Conservation (phyloP, 1,140 invertebrate species). For the Limonius californicus region DNA sequence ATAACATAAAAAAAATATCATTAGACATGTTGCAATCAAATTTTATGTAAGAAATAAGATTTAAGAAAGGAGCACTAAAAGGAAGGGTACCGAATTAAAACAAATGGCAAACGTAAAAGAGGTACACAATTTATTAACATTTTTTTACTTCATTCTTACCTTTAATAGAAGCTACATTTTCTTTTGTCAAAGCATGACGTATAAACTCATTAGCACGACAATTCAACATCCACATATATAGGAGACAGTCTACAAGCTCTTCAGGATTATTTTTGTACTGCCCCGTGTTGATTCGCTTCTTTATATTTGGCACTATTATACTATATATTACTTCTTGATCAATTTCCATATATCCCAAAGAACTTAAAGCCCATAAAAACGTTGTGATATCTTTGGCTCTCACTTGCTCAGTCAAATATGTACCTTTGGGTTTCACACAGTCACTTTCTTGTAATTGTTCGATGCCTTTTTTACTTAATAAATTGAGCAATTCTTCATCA, state of each 20-base stretch:
- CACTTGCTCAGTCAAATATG: constrained; percentile 31
- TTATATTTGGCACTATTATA: constrained; percentile 36
- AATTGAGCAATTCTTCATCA: constrained; percentile 39
- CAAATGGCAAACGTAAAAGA: neutral
- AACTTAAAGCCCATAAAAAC: constrained; percentile 41
- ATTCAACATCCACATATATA: constrained; percentile 44
- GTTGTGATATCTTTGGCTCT: constrained; percentile 43
- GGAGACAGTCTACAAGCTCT: constrained; percentile 33
- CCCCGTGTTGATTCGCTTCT: constrained; percentile 27
- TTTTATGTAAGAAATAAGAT: no score
- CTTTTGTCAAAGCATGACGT: constrained; percentile 30
- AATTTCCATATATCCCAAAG: constrained; percentile 30
- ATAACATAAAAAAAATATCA: no score
- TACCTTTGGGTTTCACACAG: constrained; percentile 24
- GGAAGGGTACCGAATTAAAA: no score
- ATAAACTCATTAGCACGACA: constrained; percentile 37
- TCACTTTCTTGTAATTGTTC: constrained; percentile 20
- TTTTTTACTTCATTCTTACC: constrained; percentile 21
- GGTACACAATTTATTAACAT: no score
- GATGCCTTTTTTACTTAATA: constrained; percentile 31
- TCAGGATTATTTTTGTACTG: constrained; percentile 31
- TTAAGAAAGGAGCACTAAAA: neutral
- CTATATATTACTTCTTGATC: constrained; percentile 26
- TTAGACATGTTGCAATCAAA: no score
- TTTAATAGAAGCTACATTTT: constrained; percentile 18